Evolutionary conservation across 1,140 invertebrate species (phyloP).

Genomic region (Epicauta chinensis): DNA sequence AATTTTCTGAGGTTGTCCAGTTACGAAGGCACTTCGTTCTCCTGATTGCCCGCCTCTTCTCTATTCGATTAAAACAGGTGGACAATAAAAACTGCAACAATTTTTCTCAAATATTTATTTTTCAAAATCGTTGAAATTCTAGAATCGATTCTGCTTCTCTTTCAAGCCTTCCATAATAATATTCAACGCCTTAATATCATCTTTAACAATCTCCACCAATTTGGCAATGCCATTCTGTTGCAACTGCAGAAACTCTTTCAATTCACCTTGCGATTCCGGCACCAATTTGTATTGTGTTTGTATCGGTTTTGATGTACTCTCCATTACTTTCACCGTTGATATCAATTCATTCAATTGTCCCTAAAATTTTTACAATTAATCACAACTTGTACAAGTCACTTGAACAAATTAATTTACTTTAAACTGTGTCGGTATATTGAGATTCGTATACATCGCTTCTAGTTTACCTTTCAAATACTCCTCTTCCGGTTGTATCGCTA

Average conservation of each 20-base stretch:
- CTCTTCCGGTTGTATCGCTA: slow-evolving; percentile 81
- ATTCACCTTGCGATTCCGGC: slow-evolving; percentile 53
- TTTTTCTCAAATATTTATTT: too few species aligned
- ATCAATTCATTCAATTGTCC: slow-evolving; percentile 84
- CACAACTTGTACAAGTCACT: background rate
- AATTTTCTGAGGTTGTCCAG: too few species aligned
- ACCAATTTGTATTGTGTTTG: slow-evolving; percentile 55
- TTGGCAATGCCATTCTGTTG: slow-evolving; percentile 81
- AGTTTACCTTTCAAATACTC: slow-evolving; percentile 77
- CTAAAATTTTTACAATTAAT: slow-evolving; percentile 48
- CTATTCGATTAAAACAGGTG: too few species aligned
- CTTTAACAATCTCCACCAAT: slow-evolving; percentile 70
- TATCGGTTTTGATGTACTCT: slow-evolving; percentile 33
- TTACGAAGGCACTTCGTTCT: too few species aligned
- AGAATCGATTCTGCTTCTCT: slow-evolving; percentile 26
- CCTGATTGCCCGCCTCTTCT: too few species aligned
- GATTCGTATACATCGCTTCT: slow-evolving; percentile 76
- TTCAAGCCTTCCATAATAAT: slow-evolving; percentile 75
- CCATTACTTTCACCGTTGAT: slow-evolving; percentile 51
- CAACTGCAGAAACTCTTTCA: slow-evolving; percentile 68
- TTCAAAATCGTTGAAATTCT: too few species aligned
- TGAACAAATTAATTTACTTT: slow-evolving; percentile 53
- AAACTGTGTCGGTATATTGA: slow-evolving; percentile 87
- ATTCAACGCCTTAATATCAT: slow-evolving; percentile 68
- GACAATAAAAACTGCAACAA: too few species aligned